Evolutionary conservation across 2,888 invertebrate species (phyloP).

Genomic region (Actias luna): DNA sequence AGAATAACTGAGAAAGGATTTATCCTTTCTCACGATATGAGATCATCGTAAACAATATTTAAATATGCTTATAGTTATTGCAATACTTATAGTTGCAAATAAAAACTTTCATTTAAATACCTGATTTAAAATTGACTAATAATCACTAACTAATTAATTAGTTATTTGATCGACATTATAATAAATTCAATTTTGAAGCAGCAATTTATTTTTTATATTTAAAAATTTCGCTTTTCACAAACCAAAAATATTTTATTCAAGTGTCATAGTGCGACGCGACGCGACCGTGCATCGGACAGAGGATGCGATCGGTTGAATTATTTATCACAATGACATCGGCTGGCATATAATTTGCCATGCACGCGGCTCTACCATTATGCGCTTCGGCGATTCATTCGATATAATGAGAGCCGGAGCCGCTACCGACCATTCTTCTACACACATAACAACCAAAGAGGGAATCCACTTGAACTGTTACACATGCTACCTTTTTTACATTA

Average conservation of each 20-base stretch:
- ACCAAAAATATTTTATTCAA: not conserved
- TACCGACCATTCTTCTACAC: slow-evolving; percentile 53
- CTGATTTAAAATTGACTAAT: too few species aligned
- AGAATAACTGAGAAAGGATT: not conserved
- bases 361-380: slow-evolving; percentile 61
- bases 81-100: too few species aligned
- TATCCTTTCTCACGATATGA: too few species aligned
- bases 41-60: too few species aligned
- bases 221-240: not conserved
- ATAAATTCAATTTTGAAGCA: not conserved
- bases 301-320: slow-evolving; percentile 50
- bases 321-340: slow-evolving; percentile 74
- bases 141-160: too few species aligned
- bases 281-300: slow-evolving; percentile 20
- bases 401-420: slow-evolving; percentile 65
- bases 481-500: slow-evolving; percentile 30
- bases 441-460: slow-evolving; percentile 31
- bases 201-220: not conserved
- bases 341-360: slow-evolving; percentile 74
- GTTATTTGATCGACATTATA: too few species aligned
- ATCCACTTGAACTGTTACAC: slow-evolving; percentile 36
- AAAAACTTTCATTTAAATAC: too few species aligned
- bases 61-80: too few species aligned
- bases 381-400: slow-evolving; percentile 73
- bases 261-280: slow-evolving; percentile 15